A percentile compares a stretch with the other conserved stretches of the same genome.
phyloP scores from a whole-genome alignment of 2,797 vertebrate species.

The Lemur catta region DNA sequence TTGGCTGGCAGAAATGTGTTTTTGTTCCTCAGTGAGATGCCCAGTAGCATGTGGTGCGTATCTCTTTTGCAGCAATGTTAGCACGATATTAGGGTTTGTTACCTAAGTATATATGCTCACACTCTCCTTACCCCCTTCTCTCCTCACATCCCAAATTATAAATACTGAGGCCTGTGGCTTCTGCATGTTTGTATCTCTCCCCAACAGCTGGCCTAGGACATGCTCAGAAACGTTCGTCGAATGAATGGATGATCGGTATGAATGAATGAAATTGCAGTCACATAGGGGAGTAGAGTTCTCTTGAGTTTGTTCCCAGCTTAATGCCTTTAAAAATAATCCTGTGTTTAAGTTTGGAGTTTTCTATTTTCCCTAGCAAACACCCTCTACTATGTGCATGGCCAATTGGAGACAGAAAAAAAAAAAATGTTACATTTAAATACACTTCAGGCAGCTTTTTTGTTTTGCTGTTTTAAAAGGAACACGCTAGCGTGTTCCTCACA shows the following conservation, averaged over 20 bases:
- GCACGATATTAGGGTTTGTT: neutral
- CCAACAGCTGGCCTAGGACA: neutral
- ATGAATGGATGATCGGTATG: neutral
- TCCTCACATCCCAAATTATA: neutral
- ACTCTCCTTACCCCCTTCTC: neutral
- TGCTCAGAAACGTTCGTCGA: neutral
- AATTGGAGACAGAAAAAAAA: neutral
- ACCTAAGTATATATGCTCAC: neutral
- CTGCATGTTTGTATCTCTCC: neutral
- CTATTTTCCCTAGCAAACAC: neutral
- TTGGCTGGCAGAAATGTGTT: neutral
- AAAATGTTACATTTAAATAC: constrained; percentile 14
- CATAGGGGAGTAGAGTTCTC: neutral
- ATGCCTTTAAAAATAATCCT: constrained; percentile 11
- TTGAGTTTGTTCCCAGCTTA: neutral
- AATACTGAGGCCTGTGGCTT: neutral
- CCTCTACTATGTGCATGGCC: neutral
- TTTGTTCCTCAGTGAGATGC: neutral
- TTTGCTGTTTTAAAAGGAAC: neutral
- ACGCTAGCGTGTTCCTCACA: neutral
- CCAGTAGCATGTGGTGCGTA: rapidly evolving
- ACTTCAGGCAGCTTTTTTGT: neutral
- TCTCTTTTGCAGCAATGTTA: neutral
- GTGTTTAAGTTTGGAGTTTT: constrained; percentile 4
- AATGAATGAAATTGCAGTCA: neutral